A percentile compares a stretch with the other conserved stretches of the same genome.
phyloP scores from a whole-genome alignment of 2,797 vertebrate species.

The Rhynchonycteris naso region DNA sequence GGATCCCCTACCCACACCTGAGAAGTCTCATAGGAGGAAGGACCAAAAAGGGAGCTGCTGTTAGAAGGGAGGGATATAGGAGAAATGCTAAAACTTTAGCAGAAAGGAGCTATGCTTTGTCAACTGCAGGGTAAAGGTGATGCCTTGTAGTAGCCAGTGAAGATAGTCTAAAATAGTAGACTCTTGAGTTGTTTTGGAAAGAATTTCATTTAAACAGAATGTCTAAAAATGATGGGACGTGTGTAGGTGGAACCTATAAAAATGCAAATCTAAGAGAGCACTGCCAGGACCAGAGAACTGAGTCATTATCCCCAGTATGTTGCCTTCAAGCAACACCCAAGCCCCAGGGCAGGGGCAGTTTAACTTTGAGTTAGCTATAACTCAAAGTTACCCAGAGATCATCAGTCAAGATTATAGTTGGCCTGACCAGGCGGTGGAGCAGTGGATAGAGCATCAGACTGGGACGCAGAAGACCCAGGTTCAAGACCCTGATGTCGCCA shows the following conservation, averaged over 20 bases:
- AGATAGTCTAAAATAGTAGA: background rate
- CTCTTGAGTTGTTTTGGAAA: background rate
- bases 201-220: background rate
- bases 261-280: background rate
- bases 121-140: rapidly evolving
- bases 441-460: too few species aligned
- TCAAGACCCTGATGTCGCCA: too few species aligned
- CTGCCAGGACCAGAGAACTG: background rate
- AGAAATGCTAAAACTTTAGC: rapidly evolving
- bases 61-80: background rate
- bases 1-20: background rate
- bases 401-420: background rate
- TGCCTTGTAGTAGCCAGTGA: too few species aligned
- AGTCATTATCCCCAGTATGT: background rate
- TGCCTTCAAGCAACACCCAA: background rate
- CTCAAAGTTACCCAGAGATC: background rate
- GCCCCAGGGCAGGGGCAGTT: too few species aligned
- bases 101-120: background rate
- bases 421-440: too few species aligned
- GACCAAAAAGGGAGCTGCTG: rapidly evolving
- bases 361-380: background rate
- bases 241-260: background rate
- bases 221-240: background rate
- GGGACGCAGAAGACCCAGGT: too few species aligned
- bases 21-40: background rate